These are phyloP conservation scores for Nerophis lumbriciformis DNA, from an alignment of 2,113 vertebrate genomes.

Conservation along the genomic window DNA sequence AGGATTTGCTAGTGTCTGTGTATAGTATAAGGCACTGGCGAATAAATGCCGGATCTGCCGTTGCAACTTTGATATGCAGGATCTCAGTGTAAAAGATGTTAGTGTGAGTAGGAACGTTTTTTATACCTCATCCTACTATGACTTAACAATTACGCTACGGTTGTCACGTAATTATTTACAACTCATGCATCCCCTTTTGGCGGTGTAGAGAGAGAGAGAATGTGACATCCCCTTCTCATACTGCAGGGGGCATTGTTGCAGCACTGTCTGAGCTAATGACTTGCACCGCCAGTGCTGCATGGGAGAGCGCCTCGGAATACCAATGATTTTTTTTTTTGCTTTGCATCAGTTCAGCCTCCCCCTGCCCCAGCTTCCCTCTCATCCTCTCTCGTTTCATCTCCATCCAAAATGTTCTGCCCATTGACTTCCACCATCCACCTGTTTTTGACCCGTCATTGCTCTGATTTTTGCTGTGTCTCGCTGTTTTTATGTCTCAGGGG, in stretches of 20 bases:
- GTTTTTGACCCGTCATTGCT: constrained; percentile 29
- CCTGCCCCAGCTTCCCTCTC: constrained; percentile 16
- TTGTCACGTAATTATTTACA: no score
- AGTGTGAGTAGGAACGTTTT: no score
- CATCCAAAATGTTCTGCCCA: constrained; percentile 22
- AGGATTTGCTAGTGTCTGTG: no score
- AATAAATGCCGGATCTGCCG: no score
- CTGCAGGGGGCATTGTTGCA: constrained; percentile 66
- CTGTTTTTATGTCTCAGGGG: constrained; percentile 17
- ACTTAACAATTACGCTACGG: no score
- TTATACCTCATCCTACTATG: no score
- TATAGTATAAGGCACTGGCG: no score
- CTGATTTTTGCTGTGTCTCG: constrained; percentile 16
- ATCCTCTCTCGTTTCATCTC: constrained; percentile 22
- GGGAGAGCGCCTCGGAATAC: constrained; percentile 69
- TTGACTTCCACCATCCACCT: constrained; percentile 38
- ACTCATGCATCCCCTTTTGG: no score
- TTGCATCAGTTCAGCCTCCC: constrained; percentile 25
- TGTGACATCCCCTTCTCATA: constrained; percentile 20
- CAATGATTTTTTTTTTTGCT: constrained; percentile 51
- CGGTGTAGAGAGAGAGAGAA: no score
- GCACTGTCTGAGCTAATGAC: neutral
- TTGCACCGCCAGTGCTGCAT: constrained; percentile 57
- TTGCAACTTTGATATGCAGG: no score
- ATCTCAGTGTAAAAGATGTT: no score